These are phyloP conservation scores for Loripinus fragilis DNA, from an alignment of 2,888 invertebrate species.

Conservation along the genomic window DNA sequence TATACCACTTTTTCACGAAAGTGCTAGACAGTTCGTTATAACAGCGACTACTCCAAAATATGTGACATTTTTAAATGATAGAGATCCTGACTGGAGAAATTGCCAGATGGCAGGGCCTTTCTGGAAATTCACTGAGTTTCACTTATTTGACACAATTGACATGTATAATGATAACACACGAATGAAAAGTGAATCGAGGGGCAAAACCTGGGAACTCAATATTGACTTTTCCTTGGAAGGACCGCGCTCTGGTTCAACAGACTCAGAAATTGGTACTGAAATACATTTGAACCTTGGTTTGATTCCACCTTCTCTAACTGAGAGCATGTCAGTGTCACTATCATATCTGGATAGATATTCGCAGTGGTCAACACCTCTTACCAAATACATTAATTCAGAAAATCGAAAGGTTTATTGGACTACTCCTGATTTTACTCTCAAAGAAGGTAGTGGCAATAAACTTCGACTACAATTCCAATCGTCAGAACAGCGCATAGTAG, in stretches of 20 bases:
- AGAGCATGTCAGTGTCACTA: slow-evolving; percentile 35
- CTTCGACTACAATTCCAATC: slow-evolving; percentile 52
- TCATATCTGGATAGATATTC: slow-evolving; percentile 48
- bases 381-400: slow-evolving; percentile 26
- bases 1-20: slow-evolving; percentile 64
- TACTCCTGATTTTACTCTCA: slow-evolving; percentile 66
- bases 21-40: slow-evolving; percentile 54
- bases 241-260: slow-evolving; percentile 55
- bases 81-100: slow-evolving; percentile 51
- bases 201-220: slow-evolving; percentile 9
- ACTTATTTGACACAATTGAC: slow-evolving; percentile 8
- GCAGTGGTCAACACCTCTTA: slow-evolving; percentile 28
- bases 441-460: slow-evolving; percentile 54
- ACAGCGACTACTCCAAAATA: slow-evolving; percentile 68
- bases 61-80: slow-evolving; percentile 60
- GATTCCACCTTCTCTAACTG: not conserved
- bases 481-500: not conserved
- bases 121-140: slow-evolving; percentile 52
- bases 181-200: not conserved
- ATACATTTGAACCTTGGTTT: slow-evolving; percentile 41
- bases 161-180: not conserved
- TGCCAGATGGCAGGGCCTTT: slow-evolving; percentile 54
- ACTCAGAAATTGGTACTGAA: slow-evolving; percentile 66
- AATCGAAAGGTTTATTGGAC: slow-evolving; percentile 32
- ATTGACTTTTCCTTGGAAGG: slow-evolving; percentile 58